A percentile compares a stretch with the other conserved stretches of the same genome.
These are phyloP conservation scores for Tachina fera DNA, from an alignment of 2,888 invertebrate genomes.

Conservation along the genomic window DNA sequence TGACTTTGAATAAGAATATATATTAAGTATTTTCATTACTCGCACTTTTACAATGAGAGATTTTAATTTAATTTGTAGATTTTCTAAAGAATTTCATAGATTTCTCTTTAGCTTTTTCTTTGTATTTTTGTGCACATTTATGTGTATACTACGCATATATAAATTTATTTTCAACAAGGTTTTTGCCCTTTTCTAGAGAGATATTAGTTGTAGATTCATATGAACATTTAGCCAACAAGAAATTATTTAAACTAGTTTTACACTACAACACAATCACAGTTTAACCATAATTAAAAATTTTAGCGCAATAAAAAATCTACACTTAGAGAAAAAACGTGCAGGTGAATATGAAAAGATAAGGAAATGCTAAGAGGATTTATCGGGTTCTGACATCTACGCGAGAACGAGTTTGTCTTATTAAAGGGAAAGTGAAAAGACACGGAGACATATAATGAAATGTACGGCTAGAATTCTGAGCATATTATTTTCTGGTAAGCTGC, in stretches of 20 bases:
- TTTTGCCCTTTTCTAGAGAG: conserved; percentile 64
- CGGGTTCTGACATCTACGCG: too few species aligned
- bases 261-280: conserved; percentile 43
- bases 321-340: conserved; percentile 9
- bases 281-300: conserved; percentile 39
- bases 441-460: too few species aligned
- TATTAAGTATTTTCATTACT: conserved; percentile 15
- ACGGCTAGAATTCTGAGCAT: too few species aligned
- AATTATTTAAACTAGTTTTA: conserved; percentile 67
- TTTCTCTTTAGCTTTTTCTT: conserved; percentile 36
- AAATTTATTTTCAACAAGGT: conserved; percentile 51
- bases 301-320: conserved; percentile 9
- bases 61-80: conserved; percentile 55
- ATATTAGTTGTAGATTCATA: conserved; percentile 9
- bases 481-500: too few species aligned
- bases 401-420: too few species aligned
- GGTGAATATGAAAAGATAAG: neutral
- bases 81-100: conserved; percentile 61
- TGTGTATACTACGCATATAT: neutral
- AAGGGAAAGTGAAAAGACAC: too few species aligned
- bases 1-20: conserved; percentile 12
- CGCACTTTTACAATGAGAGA: conserved; percentile 25
- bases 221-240: conserved; percentile 19
- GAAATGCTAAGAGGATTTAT: too few species aligned
- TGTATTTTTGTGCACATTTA: neutral